Evolutionary conservation across 2,888 invertebrate genomes (phyloP).

Genomic region (Mongoloraphidia duomilia): DNA sequence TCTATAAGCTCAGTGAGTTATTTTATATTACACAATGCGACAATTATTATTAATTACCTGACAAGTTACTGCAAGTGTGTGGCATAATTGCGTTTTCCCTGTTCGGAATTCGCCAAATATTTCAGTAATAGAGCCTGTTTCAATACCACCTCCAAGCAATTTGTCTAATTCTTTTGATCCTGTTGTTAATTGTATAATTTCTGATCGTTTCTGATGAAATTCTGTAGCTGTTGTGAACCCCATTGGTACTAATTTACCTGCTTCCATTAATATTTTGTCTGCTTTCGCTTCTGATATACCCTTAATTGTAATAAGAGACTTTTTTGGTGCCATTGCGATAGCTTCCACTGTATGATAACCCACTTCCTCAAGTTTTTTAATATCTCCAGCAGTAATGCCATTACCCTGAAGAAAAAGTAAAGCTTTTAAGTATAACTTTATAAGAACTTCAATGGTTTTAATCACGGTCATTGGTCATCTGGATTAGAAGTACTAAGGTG

Average conservation of each 20-base stretch:
- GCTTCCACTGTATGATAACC: slow-evolving; percentile 93
- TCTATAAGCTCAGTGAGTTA: no score
- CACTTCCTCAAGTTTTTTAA: slow-evolving; percentile 85
- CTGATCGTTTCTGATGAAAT: slow-evolving; percentile 87
- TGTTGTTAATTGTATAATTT: slow-evolving; percentile 88
- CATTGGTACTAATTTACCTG: slow-evolving; percentile 88
- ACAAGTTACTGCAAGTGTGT: slow-evolving; percentile 93
- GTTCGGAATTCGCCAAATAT: slow-evolving; percentile 97
- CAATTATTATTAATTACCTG: slow-evolving; percentile 44
- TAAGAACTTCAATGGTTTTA: no score
- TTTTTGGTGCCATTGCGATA: slow-evolving; percentile 89
- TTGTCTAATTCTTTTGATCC: slow-evolving; percentile 91
- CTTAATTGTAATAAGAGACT: slow-evolving; percentile 73
- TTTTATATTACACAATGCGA: background rate
- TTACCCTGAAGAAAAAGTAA: slow-evolving; percentile 47
- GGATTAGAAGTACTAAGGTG: no score
- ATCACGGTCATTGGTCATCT: no score
- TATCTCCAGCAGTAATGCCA: slow-evolving; percentile 79
- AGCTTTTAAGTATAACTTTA: background rate
- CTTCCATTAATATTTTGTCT: slow-evolving; percentile 82
- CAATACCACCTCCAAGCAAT: slow-evolving; percentile 86
- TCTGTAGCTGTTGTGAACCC: slow-evolving; percentile 97
- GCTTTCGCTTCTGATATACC: slow-evolving; percentile 97
- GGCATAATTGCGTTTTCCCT: slow-evolving; percentile 94
- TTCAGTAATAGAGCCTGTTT: slow-evolving; percentile 97